Evolutionary conservation across 1,140 invertebrate species (phyloP), one percentile per base, ranked within the genome.

Genomic region (Copidosoma floridanum): DNA sequence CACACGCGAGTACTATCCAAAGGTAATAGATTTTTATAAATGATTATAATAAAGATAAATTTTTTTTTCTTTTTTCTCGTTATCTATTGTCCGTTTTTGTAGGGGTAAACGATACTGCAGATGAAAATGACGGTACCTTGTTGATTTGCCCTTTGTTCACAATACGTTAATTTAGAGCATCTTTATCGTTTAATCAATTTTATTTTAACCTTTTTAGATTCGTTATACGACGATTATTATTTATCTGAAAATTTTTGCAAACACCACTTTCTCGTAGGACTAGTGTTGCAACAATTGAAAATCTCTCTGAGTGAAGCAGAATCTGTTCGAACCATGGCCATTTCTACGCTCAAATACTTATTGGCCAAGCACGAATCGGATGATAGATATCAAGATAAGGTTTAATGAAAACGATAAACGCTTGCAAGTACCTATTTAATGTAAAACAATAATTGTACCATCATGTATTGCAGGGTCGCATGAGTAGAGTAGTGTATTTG

Each of bases 341-440:
- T 98, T 55, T 78, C 79, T 21, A 89, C 92, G 12, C 81, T 98
- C 23, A 84, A 93, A 60, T 91, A 95, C 78, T 76, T 96, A 58
- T 80, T 98, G 44, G 92, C 93, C 1, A 98, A 98, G 78, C 96
- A 98, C 79, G 91, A 96, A 67, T 84, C 94, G 70, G 96, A 98
- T 78, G 91, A 94, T 72, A 81, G 95, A 60, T 98, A 96, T 76
- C 85, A 89, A 68, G 85, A 83, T 63, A 84, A 86, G 65, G 80
- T 80, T 64, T 23, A 23, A 32, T 3, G n/a, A 35, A 3, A 3
- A 12, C 11, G 16, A 26, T 26, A 48, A n/a, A 46, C 12, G 18
- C 35, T 35, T 32, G 16, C 48, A 41, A n/a, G 40, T n/a, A n/a
- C n/a, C n/a, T 35, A 2, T 35, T 16, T 10, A 40, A 16, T 16